Conservation (phyloP, 2,113 vertebrate species). For the Oreochromis niloticus region DNA sequence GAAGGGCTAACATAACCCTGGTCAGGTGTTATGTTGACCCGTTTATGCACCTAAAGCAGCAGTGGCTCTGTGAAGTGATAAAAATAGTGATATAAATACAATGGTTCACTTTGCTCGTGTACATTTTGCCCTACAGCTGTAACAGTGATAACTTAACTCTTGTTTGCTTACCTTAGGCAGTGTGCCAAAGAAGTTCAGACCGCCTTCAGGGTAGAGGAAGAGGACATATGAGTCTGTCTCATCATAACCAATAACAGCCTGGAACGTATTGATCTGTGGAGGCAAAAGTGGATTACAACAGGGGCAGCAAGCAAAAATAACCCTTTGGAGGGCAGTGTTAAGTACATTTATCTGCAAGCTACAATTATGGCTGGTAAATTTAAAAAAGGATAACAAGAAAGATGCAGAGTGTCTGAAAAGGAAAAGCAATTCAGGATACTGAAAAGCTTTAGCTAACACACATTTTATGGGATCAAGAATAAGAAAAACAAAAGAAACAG, state of each 20-base stretch:
- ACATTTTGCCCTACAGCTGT: neutral
- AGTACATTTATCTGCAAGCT: neutral
- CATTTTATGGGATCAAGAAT: neutral
- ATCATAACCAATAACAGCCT: slow-evolving; percentile 83
- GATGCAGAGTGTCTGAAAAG: too few species aligned
- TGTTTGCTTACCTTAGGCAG: slow-evolving; percentile 74
- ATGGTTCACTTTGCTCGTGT: neutral
- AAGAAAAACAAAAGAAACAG: too few species aligned
- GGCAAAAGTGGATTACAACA: neutral
- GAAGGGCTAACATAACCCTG: neutral
- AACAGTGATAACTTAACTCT: neutral
- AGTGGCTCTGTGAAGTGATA: neutral
- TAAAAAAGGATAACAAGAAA: too few species aligned
- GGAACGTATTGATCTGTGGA: slow-evolving; percentile 90
- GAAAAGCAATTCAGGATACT: too few species aligned
- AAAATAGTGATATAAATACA: neutral
- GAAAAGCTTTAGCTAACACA: too few species aligned
- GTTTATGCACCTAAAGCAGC: neutral
- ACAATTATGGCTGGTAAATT: neutral
- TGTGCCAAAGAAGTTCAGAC: slow-evolving; percentile 88
- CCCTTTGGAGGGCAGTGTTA: neutral
- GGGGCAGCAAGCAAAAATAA: neutral
- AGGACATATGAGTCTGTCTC: slow-evolving; percentile 80
- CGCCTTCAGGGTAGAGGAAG: slow-evolving; percentile 85
- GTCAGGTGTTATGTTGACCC: neutral